Evolutionary conservation across 2,113 vertebrate species (phyloP), one percentile per base, ranked within the genome.

Genomic region (Cynopterus brachyotis): DNA sequence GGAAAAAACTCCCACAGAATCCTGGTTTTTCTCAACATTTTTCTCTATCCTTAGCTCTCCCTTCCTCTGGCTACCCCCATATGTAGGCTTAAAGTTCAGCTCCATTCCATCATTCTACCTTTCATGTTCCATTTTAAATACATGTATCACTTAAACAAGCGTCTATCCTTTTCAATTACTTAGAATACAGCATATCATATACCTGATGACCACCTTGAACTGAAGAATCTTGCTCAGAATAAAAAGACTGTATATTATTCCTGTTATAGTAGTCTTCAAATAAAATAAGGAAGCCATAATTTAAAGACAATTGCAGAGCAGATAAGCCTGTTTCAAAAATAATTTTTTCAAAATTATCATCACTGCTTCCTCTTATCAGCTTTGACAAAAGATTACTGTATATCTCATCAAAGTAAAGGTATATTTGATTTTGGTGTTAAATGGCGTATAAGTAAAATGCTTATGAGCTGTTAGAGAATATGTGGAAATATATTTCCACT

Each of bases 391-490:
- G 9, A 76, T 70, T 62, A 78, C 62, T 70, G 26, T 67, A 90
- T 94, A 80, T 62, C 66, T 94, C 42, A 96, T 80, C 59, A 90
- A 76, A 85, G n/a, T 37, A 69, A 87, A 89, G 17, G 30, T n/a
- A 78, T 89, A 89, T 91, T 88, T 80, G 88, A 57, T 85, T 96
- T 96, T 96, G 35, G 55, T 57, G 20, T 94, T 67, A 76, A 84
- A 85, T 5, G 50, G 11, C 19, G 37, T 47, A 35, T 83, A 72
- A 92, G 28, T 42, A 78, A 92, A 78, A 82, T 55, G 79, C 28
- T 70, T 69, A 79, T 24, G 8, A 53, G 57, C 64, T 50, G 50
- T 64, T 42, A 59, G 13, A 60, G 22, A 91, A 76, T 4, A 22
- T 93, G 42, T 50, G 35, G 62, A 86, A 82, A 86, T 35, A 45